Evolutionary conservation across 2,888 invertebrate species (phyloP).

Genomic region (Nudaria mundana): DNA sequence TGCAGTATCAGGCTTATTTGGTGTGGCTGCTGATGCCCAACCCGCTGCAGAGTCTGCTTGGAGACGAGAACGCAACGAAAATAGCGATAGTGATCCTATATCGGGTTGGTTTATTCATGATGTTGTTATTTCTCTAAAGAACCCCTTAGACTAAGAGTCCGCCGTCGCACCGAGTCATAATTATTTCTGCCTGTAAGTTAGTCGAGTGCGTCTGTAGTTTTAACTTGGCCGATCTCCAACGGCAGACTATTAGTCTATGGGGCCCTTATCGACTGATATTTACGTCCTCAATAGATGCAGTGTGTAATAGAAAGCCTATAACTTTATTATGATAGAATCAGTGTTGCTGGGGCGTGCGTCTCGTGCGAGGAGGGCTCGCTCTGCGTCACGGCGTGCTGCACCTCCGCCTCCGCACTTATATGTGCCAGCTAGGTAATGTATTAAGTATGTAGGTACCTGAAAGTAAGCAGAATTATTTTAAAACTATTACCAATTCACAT

Average conservation of each 20-base stretch:
- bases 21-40: slow-evolving; percentile 71
- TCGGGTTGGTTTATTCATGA: slow-evolving; percentile 74
- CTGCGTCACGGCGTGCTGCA: slow-evolving; percentile 75
- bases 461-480: not conserved
- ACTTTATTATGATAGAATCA: slow-evolving; percentile 61
- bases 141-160: too few relatives aligned
- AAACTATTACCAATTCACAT: too few relatives aligned
- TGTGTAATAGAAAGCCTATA: too few relatives aligned
- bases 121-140: too few relatives aligned
- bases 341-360: slow-evolving; percentile 85
- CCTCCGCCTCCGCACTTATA: slow-evolving; percentile 72
- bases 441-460: not conserved
- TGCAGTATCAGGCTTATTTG: slow-evolving; percentile 69
- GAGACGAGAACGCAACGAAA: slow-evolving; percentile 68
- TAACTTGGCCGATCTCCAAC: too few relatives aligned
- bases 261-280: too few relatives aligned
- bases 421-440: slow-evolving; percentile 63
- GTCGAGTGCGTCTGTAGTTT: too few relatives aligned
- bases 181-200: too few relatives aligned
- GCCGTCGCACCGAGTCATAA: too few relatives aligned
- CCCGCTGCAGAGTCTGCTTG: slow-evolving; percentile 61
- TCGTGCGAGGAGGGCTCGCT: slow-evolving; percentile 84
- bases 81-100: slow-evolving; percentile 84
- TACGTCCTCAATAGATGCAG: too few relatives aligned
- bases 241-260: too few relatives aligned